Conservation (phyloP, 1,140 invertebrate species). For the Drosophila simulans region DNA sequence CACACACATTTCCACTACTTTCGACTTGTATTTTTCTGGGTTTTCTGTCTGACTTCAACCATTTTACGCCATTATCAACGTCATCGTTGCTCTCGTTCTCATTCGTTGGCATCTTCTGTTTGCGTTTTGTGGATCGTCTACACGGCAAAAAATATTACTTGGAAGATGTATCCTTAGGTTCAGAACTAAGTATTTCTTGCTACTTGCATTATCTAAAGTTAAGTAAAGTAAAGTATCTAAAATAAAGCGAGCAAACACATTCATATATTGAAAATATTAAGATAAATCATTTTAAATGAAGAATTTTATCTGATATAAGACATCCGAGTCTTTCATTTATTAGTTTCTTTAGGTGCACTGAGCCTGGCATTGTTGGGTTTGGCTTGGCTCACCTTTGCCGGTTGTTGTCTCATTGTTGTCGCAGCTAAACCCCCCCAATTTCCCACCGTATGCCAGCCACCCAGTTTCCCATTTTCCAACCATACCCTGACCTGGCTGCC, state of each 20-base stretch:
- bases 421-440: conserved; percentile 10
- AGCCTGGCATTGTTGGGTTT: conserved; percentile 62
- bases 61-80: conserved; percentile 79
- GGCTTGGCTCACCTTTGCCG: conserved; percentile 69
- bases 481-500: conserved; percentile 10
- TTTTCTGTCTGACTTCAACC: conserved; percentile 64
- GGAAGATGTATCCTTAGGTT: neutral
- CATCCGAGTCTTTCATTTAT: too few species aligned
- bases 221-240: too few species aligned
- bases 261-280: neutral
- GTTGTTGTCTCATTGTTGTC: conserved; percentile 64
- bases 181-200: neutral
- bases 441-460: neutral
- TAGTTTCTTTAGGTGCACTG: conserved; percentile 16
- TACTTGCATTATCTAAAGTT: neutral
- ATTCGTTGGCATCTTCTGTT: conserved; percentile 42
- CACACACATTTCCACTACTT: conserved; percentile 29
- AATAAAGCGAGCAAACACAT: neutral
- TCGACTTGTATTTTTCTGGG: conserved; percentile 44
- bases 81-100: conserved; percentile 55
- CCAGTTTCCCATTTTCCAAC: neutral
- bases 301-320: too few species aligned
- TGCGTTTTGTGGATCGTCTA: conserved; percentile 36
- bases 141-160: neutral
- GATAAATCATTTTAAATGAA: neutral